Base-by-base conservation (phyloP, 2,113 vertebrate genomes). In the Glaucidium brasilianum region DNA sequence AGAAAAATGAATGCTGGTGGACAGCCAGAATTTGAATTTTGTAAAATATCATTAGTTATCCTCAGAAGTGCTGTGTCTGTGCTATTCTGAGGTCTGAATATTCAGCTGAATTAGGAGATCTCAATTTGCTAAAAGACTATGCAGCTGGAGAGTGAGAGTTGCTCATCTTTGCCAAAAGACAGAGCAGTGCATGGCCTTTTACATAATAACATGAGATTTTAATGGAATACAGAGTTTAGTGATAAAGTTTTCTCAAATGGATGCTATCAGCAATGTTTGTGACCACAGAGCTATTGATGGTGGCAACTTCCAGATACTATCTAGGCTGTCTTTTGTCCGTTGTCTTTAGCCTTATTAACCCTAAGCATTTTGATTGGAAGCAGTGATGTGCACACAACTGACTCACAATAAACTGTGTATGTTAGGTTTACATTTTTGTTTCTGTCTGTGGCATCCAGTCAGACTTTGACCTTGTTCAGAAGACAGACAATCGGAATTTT, bases 1-100 rank as follows among this genome's bases (percentile, higher is more conserved):
- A 94, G 91, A 47, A 85, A 95, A 97, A 96, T 64, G 77, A 94
- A 76, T 85, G 53, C 50, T 96, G 90, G 72, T 81, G 47, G 50
- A 81, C 69, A 12, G 76, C 93, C 94, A 97, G 75, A 94, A 93
- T 95, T 92, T 86, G 66, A 86, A 95, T 97, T 95, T 94, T 94
- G 23, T 86, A 71, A 92, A 85, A 93, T 94, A 91, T 76, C 88
- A 93, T 94, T 90, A 93, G 82, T 96, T 96, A 91, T 93, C 92
- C 82, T 96, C 87, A 87, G 73, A 96, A 96, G 76, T 76, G 85
- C 85, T 80, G 76, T 80, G 69, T 91, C 56, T 93, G 39, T 95
- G 60, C 59, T 95, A 92, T 96, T 96, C 88, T 68, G 69, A 78
- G 68, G 63, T 72, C 90, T 93, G 85, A 91, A 84, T 92, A 88